phyloP scores from a whole-genome alignment of 2,113 vertebrate species.

The Syngnathus floridae region DNA sequence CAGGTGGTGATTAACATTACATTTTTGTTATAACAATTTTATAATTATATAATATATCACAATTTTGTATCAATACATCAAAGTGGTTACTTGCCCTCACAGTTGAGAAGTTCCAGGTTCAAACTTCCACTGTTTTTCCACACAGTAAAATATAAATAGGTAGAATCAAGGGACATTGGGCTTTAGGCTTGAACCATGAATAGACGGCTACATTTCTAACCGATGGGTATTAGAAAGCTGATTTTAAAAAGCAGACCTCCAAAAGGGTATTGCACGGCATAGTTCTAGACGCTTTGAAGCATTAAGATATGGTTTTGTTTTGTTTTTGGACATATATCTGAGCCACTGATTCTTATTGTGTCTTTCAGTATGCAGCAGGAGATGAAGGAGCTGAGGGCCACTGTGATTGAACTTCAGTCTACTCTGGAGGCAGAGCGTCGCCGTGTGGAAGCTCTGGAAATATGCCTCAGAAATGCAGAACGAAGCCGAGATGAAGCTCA shows the following conservation, averaged over 20 bases:
- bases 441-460: conserved; percentile 69
- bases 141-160: no score
- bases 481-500: conserved; percentile 69
- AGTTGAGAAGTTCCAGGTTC: not conserved
- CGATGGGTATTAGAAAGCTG: not conserved
- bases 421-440: conserved; percentile 75
- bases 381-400: conserved; percentile 79
- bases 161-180: no score
- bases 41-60: not conserved
- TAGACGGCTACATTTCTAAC: not conserved
- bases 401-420: conserved; percentile 75
- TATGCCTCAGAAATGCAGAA: conserved; percentile 65
- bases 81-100: not conserved
- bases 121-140: not conserved
- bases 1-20: conserved; percentile 45
- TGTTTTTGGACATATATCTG: not conserved
- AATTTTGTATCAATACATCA: not conserved
- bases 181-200: no score
- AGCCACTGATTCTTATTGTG: not conserved
- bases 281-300: not conserved
- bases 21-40: not conserved
- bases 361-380: conserved; percentile 77
- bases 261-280: not conserved
- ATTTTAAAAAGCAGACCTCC: not conserved
- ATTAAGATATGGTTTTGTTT: no score